Percentiles rank a stretch among this genome's conserved stretches.
These are phyloP conservation scores for Philypnodon macrostomus DNA, from an alignment of 2,797 vertebrate genomes.

Conservation along the genomic window DNA sequence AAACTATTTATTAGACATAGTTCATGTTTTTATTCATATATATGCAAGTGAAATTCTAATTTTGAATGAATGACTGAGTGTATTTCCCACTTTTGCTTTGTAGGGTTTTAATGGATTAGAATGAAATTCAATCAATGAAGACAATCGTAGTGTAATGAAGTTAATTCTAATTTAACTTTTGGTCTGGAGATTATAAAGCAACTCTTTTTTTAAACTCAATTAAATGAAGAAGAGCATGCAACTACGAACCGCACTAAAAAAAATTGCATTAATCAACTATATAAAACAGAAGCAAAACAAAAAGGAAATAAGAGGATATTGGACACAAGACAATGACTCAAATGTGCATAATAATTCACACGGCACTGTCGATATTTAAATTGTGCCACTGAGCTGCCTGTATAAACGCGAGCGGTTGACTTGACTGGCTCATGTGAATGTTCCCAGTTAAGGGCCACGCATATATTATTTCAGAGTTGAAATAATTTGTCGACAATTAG, in stretches of 20 bases:
- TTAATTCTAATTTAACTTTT: conserved; percentile 65
- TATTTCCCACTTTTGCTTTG: conserved; percentile 25
- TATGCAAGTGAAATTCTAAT: conserved; percentile 18
- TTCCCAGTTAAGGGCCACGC: conserved; percentile 50
- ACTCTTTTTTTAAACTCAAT: conserved; percentile 58
- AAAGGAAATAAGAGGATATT: conserved; percentile 6
- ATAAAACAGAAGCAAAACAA: conserved; percentile 30
- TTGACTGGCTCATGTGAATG: conserved; percentile 48
- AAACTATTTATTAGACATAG: conserved; percentile 13
- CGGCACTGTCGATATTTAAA: conserved; percentile 61
- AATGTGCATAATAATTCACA: conserved; percentile 55
- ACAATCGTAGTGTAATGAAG: conserved; percentile 66
- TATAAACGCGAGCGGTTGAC: conserved; percentile 52
- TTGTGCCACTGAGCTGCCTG: conserved; percentile 52
- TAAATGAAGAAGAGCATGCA: conserved; percentile 31
- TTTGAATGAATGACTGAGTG: conserved; percentile 25
- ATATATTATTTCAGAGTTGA: conserved; percentile 69
- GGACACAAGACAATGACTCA: conserved; percentile 35
- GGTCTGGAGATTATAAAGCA: conserved; percentile 59
- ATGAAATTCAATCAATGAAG: conserved; percentile 63
- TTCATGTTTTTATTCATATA: not conserved
- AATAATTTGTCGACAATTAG: conserved; percentile 76
- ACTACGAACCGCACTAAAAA: conserved; percentile 15
- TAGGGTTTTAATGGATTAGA: conserved; percentile 43
- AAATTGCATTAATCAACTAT: conserved; percentile 22